Evolutionary conservation across 2,113 vertebrate species (phyloP), one percentile per base, ranked within the genome.

Genomic region (Paramormyrops kingsleyae): DNA sequence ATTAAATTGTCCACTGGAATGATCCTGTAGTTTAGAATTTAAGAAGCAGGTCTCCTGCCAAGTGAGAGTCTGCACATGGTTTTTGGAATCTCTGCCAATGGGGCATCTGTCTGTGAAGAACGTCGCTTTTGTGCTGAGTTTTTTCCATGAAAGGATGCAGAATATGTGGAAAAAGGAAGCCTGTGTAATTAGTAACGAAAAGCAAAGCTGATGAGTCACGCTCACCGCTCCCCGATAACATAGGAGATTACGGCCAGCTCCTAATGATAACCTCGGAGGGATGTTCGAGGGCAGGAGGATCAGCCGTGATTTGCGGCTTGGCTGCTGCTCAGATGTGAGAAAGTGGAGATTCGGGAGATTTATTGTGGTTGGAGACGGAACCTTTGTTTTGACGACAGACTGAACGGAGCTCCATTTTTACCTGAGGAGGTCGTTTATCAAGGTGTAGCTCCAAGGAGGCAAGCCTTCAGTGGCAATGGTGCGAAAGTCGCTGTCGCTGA

Each of bases 341-440:
- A 93, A 94, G 92, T 92, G 92, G 92, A 93, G 93, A 92, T 93
- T 92, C 94, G 92, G 91, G 92, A 94, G 92, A 89, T 31, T 35
- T 94, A 94, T 94, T 95, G 94, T 94, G 93, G 93, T 94, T 95
- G 92, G 93, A 95, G 91, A 95, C 93, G 89, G 59, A 35, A 56
- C 90, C 84, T 91, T 92, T 95, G 93, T 93, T 95, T 95, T 95
- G 94, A 94, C 94, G 88, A 95, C 93, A 90, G 91, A 89, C 31
- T 83, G 92, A 90, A 85, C 90, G 66, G 83, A 89, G 92, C 91
- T 89, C 91, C 88, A 90, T 90, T 92, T 94, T 93, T 93, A 96
- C 94, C 95, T 95, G 93, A 94, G 90, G 90, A 88, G 89, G 87
- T 91, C 91, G 47, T 92, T 90, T 46, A 89, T 88, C 35, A 83